A percentile compares a stretch with the other conserved stretches of the same genome.
Conservation (phyloP, 2,113 vertebrate genomes). For the Marcusenius ussheri region DNA sequence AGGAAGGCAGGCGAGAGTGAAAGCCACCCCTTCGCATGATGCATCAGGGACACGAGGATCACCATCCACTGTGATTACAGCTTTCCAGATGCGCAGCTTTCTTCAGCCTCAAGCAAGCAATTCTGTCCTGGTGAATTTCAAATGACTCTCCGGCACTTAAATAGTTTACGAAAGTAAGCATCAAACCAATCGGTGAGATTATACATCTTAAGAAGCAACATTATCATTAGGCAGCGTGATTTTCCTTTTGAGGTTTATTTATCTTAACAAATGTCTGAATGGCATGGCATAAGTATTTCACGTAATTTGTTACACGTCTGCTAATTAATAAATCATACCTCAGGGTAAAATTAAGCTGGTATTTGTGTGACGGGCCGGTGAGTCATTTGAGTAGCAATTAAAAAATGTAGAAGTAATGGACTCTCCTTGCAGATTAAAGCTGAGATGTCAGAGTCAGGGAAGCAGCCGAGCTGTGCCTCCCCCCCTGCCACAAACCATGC, state of each 20-base stretch:
- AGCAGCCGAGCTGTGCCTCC: not conserved
- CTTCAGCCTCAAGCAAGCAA: not conserved
- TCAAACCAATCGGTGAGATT: not conserved
- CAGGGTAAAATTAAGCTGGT: not conserved
- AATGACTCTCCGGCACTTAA: not conserved
- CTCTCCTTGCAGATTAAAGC: not conserved
- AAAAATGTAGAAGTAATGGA: not conserved
- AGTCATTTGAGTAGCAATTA: not conserved
- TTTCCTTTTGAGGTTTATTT: not conserved
- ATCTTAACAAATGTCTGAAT: not conserved
- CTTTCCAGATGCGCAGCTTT: not conserved
- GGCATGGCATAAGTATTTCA: not conserved
- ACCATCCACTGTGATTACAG: not conserved
- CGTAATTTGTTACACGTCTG: not conserved
- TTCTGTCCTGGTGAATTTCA: not conserved
- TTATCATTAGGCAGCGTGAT: not conserved
- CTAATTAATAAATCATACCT: constrained; percentile 15
- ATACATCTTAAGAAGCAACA: not conserved
- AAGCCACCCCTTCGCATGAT: not conserved
- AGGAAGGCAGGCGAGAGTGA: not conserved
- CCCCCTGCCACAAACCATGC: not conserved
- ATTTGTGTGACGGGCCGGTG: not conserved
- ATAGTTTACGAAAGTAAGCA: not conserved
- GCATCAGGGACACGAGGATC: not conserved
- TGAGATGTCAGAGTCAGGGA: not conserved